phyloP scores from a whole-genome alignment of 2,888 invertebrate species.

The Aphidius colemani region DNA sequence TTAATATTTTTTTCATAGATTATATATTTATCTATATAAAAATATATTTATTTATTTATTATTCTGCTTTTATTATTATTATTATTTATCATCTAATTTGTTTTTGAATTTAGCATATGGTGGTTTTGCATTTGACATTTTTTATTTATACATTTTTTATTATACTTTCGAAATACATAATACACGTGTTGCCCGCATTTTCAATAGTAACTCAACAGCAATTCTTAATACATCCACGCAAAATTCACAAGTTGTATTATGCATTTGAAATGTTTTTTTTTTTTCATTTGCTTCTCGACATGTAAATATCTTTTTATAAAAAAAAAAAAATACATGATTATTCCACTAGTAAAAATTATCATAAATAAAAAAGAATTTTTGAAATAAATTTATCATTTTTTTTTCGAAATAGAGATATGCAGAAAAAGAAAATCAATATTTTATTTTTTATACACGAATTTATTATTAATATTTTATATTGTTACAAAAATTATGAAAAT shows the following conservation, averaged over 20 bases:
- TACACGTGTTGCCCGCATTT: background rate
- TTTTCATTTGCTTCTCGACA: too few species aligned
- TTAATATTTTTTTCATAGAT: too few species aligned
- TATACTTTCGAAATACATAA: constrained; percentile 7
- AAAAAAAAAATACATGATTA: constrained; percentile 1
- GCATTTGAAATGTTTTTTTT: constrained; percentile 16
- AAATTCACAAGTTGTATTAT: constrained; percentile 20
- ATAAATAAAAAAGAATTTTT: background rate
- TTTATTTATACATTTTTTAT: too few species aligned
- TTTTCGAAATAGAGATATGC: background rate
- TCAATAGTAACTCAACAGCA: background rate
- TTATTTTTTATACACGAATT: too few species aligned
- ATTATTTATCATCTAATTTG: too few species aligned
- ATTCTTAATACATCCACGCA: constrained; percentile 13
- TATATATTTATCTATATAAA: too few species aligned
- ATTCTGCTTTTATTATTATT: too few species aligned
- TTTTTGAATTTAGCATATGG: too few species aligned
- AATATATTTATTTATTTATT: too few species aligned
- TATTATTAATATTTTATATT: background rate
- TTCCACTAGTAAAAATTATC: constrained; percentile 4
- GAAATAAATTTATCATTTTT: too few species aligned
- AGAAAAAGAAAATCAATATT: background rate
- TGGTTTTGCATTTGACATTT: too few species aligned
- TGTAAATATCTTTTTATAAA: too few species aligned
- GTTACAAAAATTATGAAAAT: background rate